A percentile compares a stretch with the other conserved stretches of the same genome.
phyloP scores from a whole-genome alignment of 2,888 invertebrate genomes.

The Trissolcus brochymenae region DNA sequence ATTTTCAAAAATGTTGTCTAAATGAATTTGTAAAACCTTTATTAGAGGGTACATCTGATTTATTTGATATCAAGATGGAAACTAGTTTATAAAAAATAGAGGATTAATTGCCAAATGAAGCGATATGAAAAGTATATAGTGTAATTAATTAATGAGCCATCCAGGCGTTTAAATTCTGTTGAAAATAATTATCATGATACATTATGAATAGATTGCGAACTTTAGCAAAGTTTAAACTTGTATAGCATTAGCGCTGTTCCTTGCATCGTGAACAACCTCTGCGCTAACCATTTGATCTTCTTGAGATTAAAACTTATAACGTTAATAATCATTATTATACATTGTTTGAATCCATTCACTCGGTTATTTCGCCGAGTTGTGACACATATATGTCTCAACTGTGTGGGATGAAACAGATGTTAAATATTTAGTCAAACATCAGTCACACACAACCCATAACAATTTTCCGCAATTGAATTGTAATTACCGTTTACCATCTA shows the following conservation, averaged over 20 bases:
- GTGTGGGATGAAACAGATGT: slow-evolving; percentile 2
- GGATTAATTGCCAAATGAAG: too few relatives aligned
- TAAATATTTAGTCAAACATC: slow-evolving; percentile 4
- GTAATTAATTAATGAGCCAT: too few relatives aligned
- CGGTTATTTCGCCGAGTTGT: neutral
- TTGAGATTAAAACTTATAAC: neutral
- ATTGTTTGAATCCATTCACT: slow-evolving; percentile 2
- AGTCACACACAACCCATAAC: neutral
- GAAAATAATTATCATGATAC: too few relatives aligned
- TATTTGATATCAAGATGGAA: too few relatives aligned
- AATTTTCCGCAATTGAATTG: slow-evolving; percentile 2
- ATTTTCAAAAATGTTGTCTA: too few relatives aligned
- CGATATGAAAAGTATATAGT: too few relatives aligned
- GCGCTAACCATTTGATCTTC: slow-evolving; percentile 5
- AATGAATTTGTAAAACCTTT: too few relatives aligned
- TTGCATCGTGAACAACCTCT: neutral
- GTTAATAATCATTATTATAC: neutral
- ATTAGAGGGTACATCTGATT: too few relatives aligned
- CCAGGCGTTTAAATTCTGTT: too few relatives aligned
- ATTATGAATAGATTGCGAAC: too few relatives aligned
- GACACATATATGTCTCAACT: neutral
- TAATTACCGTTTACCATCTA: neutral
- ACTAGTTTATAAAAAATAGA: too few relatives aligned
- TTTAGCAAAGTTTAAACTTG: neutral
- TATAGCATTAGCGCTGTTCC: neutral